Evolutionary conservation across 1,140 invertebrate species (phyloP), one percentile per base, ranked within the genome.

Genomic region (Oryzaephilus surinamensis): DNA sequence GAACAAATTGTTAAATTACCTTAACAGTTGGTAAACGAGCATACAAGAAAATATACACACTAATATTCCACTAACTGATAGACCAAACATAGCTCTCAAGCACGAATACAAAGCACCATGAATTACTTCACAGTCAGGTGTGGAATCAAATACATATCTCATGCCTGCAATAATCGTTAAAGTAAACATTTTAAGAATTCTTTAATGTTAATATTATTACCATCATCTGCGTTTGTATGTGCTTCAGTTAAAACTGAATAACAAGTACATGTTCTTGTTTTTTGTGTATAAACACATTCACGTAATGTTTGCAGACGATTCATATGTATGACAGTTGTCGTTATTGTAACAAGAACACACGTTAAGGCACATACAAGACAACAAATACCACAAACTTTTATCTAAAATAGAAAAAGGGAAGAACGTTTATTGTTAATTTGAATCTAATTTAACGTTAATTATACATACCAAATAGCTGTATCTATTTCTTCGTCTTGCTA

Each of bases 271-370:
- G 80, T 82, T 38, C 75, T 69, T 0, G 79, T 77, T 57, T 78
- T 71, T 48, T 77, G 71, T 0, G 83, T 86, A 60, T 90, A 93
- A 45, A 86, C 79, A 54, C 88, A 93, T 58, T 90, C 84, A 44
- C 81, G 72, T 13, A 92, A 61, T 0, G 82, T 84, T 62, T 93
- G 88, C 14, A 93, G 64, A 38, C 87, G 72, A 51, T 87, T 89
- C 86, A 93, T 90, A 60, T 93, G 88, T 38, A 92, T 79, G n/a
- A 91, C 85, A 0, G 86, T 91, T 0, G 88, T 93, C 2, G 88
- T 91, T 11, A 93, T 85, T 6, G 87, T 91, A 24, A 92, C 85
- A 28, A 89, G 67, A 8, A 89, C 82, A 58, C 86, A 90, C 1
- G 86, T 81, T 19, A 88, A 63, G 1, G 85, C 84, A 49, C 83